phyloP scores from a whole-genome alignment of 2,888 invertebrate species.

The Norana najaformis region DNA sequence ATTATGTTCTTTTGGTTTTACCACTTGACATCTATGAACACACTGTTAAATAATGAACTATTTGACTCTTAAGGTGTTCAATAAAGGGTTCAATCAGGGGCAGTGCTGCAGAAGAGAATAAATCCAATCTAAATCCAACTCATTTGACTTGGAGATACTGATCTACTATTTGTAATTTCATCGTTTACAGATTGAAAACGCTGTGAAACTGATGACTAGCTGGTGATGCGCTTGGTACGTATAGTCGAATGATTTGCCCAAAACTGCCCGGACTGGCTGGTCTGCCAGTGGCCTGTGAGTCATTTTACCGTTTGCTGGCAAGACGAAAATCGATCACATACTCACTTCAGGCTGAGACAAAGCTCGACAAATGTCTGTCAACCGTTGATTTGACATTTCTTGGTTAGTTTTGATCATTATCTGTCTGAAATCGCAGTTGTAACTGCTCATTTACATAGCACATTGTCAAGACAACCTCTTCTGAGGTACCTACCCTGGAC shows the following conservation, averaged over 20 bases:
- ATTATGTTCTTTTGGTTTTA: too few relatives aligned
- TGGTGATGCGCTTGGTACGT: background rate
- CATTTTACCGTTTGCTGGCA: conserved; percentile 22
- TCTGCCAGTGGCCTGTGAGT: background rate
- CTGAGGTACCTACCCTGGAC: too few relatives aligned
- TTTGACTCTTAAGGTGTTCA: too few relatives aligned
- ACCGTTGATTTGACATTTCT: conserved; percentile 36
- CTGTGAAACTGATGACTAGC: background rate
- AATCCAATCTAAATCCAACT: background rate
- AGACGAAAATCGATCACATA: conserved; percentile 32
- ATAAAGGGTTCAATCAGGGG: too few relatives aligned
- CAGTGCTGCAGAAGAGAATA: too few relatives aligned
- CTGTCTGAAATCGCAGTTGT: background rate
- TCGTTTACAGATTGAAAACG: background rate
- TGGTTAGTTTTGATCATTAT: conserved; percentile 26
- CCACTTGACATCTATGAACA: too few relatives aligned
- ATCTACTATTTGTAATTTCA: background rate
- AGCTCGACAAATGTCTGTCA: conserved; percentile 37
- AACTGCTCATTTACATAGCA: background rate
- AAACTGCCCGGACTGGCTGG: background rate
- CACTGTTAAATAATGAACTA: too few relatives aligned
- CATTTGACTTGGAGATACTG: background rate
- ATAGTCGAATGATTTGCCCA: background rate
- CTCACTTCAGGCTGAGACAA: conserved; percentile 28
- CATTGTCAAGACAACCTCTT: too few relatives aligned